Evolutionary conservation across 2,113 vertebrate species (phyloP), one percentile per base, ranked within the genome.

Genomic region (Halcyon malimbica): DNA sequence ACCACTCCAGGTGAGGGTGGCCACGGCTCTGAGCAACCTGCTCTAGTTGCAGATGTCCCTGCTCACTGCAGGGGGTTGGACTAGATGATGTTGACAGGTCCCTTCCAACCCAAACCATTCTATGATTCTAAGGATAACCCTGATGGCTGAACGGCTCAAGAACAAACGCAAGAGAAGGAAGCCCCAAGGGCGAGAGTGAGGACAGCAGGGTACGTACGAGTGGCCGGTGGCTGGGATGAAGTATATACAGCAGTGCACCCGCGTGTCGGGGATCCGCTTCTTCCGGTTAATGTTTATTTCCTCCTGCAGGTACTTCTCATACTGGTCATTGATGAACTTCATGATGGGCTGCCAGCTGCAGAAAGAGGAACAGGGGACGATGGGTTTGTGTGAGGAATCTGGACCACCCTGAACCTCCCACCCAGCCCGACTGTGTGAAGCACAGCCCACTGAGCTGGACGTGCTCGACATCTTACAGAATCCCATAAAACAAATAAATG

Each of bases 161-260:
- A 16, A 18, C 1, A 0, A 6, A n/a, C 0, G 15, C 1, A 46
- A 71, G 23, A 19, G 7, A 64, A 35, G 63, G 53, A 26, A 60
- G 73, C 3, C 42, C 23, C 0, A 1, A 42, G 75, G 62, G 31
- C 6, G 5, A 4, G 59, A 57, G 53, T 0, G 2, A 19, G 56
- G 80, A 6, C 3, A 4, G 83, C 1, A 2, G 81, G 53, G 78
- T 93, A 98, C 99, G 23, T 97, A 99, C 99, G 99, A 98, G 98
- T 99, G 99, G 96, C 99, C 99, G 0, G 99, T 99, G 92, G 99
- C 99, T 3, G 99, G 99, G 92, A 99, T 99, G 97, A 99, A 99
- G 97, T 99, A 99, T 96, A 99, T 99, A 97, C 99, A 99, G 97
- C 99, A 99, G 97, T 99, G 99, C 39, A 99, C 99, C 8, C 99